Evolutionary conservation across 2,888 invertebrate genomes (phyloP), one percentile per base, ranked within the genome.

Genomic region (Caenorhabditis drosophilae): DNA sequence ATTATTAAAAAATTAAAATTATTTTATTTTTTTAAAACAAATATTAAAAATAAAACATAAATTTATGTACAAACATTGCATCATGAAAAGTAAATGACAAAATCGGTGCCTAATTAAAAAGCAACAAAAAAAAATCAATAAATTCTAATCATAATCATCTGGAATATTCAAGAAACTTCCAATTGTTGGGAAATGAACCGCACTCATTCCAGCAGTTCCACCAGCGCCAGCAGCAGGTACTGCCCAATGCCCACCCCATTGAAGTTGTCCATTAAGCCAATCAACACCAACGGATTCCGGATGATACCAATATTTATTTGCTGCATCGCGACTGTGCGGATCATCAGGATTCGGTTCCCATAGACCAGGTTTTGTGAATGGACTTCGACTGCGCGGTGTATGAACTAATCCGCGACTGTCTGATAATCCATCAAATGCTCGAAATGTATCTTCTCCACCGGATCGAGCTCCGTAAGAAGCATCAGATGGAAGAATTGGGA

Each of bases 91-190:
- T 9, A 31, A 9, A 31, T 31, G 31, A 31, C 31, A 31, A 31
- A n/a, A n/a, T n/a, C n/a, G n/a, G n/a, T n/a, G n/a, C n/a, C n/a
- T n/a, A n/a, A n/a, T n/a, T n/a, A n/a, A n/a, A n/a, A n/a, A 36
- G 16, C 16, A 36, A n/a, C n/a, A n/a, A 36, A 36, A n/a, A 36
- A n/a, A 4, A 34, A 2, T 34, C 6, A 31, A 31, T 9, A 6
- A 31, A 9, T 31, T 31, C 18, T 69, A 78, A 63, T 79, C 79
- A 55, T 79, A 79, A 57, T 79, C 79, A 55, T 79, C 79, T 11
- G 79, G 77, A 57, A 79, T 78, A 60, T 77, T 78, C 50, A 75
- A 47, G 67, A 79, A 79, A 7, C 62, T 73, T n/a, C 79, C 79
- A 40, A 79, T 66, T 6, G 78, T 64, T 2, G 79, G 79, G 62